A percentile compares a stretch with the other conserved stretches of the same genome.
phyloP scores from a whole-genome alignment of 1,140 invertebrate genomes.

The Thrips palmi region DNA sequence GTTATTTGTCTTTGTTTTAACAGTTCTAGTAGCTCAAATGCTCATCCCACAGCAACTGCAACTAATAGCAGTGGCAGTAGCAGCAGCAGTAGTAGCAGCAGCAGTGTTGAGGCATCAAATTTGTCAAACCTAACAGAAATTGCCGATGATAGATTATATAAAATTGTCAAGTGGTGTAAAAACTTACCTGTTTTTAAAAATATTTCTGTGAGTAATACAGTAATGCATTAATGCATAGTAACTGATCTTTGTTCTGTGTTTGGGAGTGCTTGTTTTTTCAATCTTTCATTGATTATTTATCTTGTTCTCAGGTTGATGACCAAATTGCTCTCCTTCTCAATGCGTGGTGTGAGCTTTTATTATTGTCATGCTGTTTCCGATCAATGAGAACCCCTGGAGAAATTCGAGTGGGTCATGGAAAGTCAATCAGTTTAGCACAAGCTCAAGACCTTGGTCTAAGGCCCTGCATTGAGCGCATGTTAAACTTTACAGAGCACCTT shows the following conservation, averaged over 20 bases:
- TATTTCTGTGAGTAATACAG: conserved; percentile 60
- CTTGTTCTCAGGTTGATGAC: conserved; percentile 65
- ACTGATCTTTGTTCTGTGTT: no score
- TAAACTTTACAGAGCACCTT: conserved; percentile 85
- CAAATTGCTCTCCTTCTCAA: conserved; percentile 92
- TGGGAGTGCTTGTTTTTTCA: no score
- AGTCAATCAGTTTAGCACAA: conserved; percentile 56
- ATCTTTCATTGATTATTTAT: conserved; percentile 11
- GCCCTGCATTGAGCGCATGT: conserved; percentile 80
- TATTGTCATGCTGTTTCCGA: conserved; percentile 82
- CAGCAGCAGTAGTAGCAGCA: conserved; percentile 9
- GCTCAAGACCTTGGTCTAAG: conserved; percentile 48
- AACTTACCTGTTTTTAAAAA: conserved; percentile 91
- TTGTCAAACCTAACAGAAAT: conserved; percentile 79
- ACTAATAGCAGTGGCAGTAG: conserved; percentile 7
- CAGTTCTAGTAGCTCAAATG: conserved; percentile 8
- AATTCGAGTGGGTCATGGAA: conserved; percentile 58
- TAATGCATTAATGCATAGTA: no score
- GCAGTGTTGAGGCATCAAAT: conserved; percentile 12
- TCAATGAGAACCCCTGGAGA: conserved; percentile 72
- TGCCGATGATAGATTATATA: conserved; percentile 87
- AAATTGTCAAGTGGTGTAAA: conserved; percentile 97
- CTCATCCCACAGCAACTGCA: conserved; percentile 10
- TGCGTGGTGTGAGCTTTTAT: conserved; percentile 89
- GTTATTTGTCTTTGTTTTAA: background rate